Evolutionary conservation across 2,113 vertebrate species (phyloP).

Genomic region (Manacus vitellinus): DNA sequence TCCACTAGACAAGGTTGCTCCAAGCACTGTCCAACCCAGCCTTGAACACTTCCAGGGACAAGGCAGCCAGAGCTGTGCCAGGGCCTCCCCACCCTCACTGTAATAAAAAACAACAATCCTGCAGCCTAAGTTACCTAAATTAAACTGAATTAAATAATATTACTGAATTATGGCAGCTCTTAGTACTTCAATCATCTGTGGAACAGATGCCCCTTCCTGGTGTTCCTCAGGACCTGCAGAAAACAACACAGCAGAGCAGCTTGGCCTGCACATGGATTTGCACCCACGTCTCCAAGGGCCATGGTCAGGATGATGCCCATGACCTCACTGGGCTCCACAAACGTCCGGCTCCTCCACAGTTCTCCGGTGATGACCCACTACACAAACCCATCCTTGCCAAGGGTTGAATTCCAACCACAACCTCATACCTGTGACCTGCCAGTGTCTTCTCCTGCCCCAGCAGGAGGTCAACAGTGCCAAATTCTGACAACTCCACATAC

Average conservation of each 20-base stretch:
- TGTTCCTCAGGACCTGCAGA: background rate
- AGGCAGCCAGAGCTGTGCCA: background rate
- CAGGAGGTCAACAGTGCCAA: background rate
- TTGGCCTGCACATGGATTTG: background rate
- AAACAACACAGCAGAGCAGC: background rate
- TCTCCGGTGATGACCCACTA: background rate
- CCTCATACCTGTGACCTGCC: background rate
- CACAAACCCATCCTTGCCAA: accelerated
- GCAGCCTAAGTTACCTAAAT: background rate
- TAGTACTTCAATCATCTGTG: background rate
- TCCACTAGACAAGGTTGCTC: accelerated
- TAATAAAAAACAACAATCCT: background rate
- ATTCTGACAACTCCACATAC: background rate
- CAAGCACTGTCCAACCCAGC: background rate
- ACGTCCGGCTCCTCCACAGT: accelerated
- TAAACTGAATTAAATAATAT: background rate
- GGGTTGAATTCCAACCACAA: background rate
- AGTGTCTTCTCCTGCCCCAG: background rate
- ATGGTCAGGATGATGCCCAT: background rate
- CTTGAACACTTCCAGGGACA: background rate
- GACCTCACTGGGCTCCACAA: accelerated
- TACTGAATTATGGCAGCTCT: background rate
- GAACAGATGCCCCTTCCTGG: background rate
- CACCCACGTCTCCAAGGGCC: background rate
- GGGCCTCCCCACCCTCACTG: background rate